Base-by-base conservation (phyloP, 2,797 vertebrate species). In the Phaenicophaeus curvirostris region DNA sequence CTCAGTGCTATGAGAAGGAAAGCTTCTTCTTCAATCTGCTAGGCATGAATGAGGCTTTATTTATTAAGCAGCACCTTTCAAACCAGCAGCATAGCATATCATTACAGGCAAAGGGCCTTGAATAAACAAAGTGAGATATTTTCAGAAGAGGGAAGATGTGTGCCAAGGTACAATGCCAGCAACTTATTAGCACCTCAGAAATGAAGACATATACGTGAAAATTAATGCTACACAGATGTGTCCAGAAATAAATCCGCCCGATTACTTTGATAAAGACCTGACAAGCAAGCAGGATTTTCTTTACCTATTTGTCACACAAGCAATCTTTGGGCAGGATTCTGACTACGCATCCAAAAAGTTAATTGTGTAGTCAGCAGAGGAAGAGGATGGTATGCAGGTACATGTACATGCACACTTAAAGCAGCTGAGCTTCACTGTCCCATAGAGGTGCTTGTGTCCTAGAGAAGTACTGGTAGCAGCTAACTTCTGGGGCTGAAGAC, bases 141-240 rank as follows among this genome's bases (percentile, higher is more conserved):
- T 88, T 79, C 67, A 87, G 67, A 83, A 78, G 27, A 62, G 20
- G 5, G 21, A 88, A 16, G 15, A 75, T n/a, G 28, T 19, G 6
- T 86, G 54, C 63, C 75, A 91, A 68, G 65, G 85, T 89, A 57
- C 41, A 71, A 30, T 50, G 62, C 75, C 46, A 77, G 41, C 44
- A 73, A 67, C 41, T 87, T 74, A 94, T 95, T 95, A 95, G 16
- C 92, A 77, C 77, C 68, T 94, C 81, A 67, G 54, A 79, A 90
- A 59, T 58, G 33, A 53, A 82, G 67, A 77, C 0, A 0, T 39
- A 27, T 71, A 87, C 35, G 39, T 90, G 84, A 92, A 91, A 96
- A 96, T 95, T 92, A 87, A 57, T 0, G 1, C 8, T 48, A 69
- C 27, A 63, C 16, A 67, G 35, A 13, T 79, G 74, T 71, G 89